Evolutionary conservation across 2,888 invertebrate species (phyloP).

Genomic region (Drosophila macrospina): DNA sequence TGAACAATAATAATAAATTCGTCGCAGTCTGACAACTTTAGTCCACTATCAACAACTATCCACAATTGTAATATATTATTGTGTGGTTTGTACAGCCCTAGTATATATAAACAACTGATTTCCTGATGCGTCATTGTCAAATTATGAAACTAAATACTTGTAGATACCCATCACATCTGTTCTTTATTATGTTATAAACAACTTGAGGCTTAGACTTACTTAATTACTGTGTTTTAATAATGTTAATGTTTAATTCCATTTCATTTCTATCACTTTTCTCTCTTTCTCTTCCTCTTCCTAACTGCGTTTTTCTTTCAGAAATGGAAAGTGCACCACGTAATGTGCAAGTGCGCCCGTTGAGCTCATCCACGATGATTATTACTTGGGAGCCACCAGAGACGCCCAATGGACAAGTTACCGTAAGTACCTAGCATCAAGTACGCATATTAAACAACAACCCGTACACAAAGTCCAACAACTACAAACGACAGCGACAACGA

Average conservation of each 20-base stretch:
- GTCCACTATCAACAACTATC: too few relatives aligned
- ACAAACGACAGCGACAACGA: constrained; percentile 11
- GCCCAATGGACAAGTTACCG: constrained; percentile 98
- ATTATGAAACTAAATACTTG: constrained; percentile 8
- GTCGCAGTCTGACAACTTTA: too few relatives aligned
- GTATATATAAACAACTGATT: too few relatives aligned
- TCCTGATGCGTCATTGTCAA: background rate
- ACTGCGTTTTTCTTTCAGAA: constrained; percentile 87
- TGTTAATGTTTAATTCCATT: constrained; percentile 23
- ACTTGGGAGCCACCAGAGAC: constrained; percentile 99
- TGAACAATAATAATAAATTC: too few relatives aligned
- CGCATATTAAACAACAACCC: constrained; percentile 60
- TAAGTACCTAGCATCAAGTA: constrained; percentile 86
- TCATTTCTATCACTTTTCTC: background rate
- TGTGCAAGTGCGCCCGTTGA: constrained; percentile 96
- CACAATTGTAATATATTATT: too few relatives aligned
- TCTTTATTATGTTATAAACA: background rate
- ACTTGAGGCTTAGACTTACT: background rate
- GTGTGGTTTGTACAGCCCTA: too few relatives aligned
- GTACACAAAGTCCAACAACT: constrained; percentile 5
- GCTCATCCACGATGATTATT: constrained; percentile 98
- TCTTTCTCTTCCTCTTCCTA: background rate
- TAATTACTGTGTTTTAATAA: constrained; percentile 19
- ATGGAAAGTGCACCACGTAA: constrained; percentile 98
- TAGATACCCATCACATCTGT: constrained; percentile 1